These are phyloP conservation scores for Halichoeres trimaculatus DNA, from an alignment of 2,113 vertebrate species.

Conservation along the genomic window DNA sequence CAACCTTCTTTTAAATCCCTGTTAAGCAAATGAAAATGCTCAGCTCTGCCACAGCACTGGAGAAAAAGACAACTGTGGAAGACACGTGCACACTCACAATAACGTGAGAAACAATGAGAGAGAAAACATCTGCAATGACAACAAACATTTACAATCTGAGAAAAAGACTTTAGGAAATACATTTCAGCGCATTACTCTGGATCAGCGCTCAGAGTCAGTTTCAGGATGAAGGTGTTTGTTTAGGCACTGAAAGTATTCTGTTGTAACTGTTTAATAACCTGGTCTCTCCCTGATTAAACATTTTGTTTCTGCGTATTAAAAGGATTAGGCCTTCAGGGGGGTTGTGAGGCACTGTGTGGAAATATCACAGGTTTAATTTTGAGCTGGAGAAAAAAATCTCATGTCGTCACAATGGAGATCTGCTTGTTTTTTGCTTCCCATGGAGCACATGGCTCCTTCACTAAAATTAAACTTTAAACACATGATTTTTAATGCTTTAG, in stretches of 20 bases:
- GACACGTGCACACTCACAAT: neutral
- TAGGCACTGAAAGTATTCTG: neutral
- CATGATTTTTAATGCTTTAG: neutral
- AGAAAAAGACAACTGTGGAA: neutral
- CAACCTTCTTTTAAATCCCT: slow-evolving; percentile 14
- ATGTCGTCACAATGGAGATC: too few species aligned
- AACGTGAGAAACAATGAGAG: neutral
- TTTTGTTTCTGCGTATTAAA: neutral
- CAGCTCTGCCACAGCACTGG: neutral
- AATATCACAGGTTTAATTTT: too few species aligned
- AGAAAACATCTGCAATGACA: neutral
- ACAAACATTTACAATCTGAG: neutral
- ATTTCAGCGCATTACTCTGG: too few species aligned
- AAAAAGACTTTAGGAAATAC: neutral
- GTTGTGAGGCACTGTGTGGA: too few species aligned
- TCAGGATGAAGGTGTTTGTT: neutral
- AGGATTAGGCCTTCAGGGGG: neutral
- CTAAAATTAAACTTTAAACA: neutral
- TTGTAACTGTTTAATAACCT: neutral
- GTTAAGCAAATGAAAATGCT: slow-evolving; percentile 1
- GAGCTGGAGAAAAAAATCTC: too few species aligned
- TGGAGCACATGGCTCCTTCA: too few species aligned
- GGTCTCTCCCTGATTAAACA: neutral
- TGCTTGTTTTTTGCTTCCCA: too few species aligned
- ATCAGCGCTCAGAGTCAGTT: neutral